Evolutionary conservation across 2,797 vertebrate genomes (phyloP).

Genomic region (Xenopus petersii): DNA sequence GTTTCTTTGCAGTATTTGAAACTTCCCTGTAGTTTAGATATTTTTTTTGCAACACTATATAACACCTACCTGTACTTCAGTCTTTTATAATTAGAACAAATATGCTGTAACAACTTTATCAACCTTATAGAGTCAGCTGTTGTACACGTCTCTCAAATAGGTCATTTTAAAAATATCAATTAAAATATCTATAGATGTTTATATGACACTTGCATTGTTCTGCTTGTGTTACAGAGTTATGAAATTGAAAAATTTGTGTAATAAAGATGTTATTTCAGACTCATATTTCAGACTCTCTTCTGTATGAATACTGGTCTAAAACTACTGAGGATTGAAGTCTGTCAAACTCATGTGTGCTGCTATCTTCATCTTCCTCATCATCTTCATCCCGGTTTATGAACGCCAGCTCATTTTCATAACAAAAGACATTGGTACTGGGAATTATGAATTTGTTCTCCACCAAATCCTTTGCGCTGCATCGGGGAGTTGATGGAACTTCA

Average conservation of each 20-base stretch:
- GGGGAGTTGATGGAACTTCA: constrained; percentile 91
- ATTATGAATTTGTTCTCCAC: constrained; percentile 91
- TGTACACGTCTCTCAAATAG: constrained; percentile 12
- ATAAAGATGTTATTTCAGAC: constrained; percentile 50
- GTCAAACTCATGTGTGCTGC: constrained; percentile 78
- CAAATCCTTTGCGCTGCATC: constrained; percentile 97
- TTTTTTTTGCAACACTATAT: not conserved
- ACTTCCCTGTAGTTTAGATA: not conserved
- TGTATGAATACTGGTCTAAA: constrained; percentile 85
- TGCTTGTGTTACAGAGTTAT: constrained; percentile 71
- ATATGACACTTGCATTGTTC: constrained; percentile 80
- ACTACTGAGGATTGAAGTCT: constrained; percentile 69
- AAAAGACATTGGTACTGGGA: constrained; percentile 87
- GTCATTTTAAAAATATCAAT: constrained; percentile 61
- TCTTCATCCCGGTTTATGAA: constrained; percentile 87
- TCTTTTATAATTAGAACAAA: not conserved
- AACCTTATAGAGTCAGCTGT: not conserved
- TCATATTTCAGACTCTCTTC: constrained; percentile 97
- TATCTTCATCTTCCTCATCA: constrained; percentile 72
- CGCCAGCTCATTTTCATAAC: constrained; percentile 94
- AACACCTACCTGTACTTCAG: not conserved
- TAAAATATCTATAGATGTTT: constrained; percentile 61
- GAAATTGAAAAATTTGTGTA: constrained; percentile 26
- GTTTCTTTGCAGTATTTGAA: no score
- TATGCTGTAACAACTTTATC: not conserved